Percentiles rank a stretch among this genome's conserved stretches.
phyloP scores from a whole-genome alignment of 2,888 invertebrate species.

The Phorcus lineatus region DNA sequence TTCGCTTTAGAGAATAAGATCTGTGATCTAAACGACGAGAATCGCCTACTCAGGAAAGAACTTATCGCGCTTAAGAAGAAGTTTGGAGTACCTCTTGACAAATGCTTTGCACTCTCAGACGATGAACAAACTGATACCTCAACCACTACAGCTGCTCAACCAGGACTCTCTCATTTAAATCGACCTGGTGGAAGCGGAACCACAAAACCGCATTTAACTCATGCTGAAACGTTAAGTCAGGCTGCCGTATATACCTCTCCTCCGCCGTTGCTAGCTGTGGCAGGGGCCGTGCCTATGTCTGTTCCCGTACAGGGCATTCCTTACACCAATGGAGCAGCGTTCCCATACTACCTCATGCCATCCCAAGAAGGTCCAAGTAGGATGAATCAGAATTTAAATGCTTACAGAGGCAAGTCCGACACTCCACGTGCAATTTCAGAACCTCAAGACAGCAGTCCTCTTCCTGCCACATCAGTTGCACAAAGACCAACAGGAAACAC shows the following conservation, averaged over 20 bases:
- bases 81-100: slow-evolving; percentile 65
- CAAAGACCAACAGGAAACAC: not conserved
- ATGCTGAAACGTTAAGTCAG: not conserved
- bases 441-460: not conserved
- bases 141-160: not conserved
- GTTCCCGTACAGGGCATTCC: slow-evolving; percentile 26
- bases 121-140: not conserved
- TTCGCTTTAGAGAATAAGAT: slow-evolving; percentile 96
- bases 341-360: slow-evolving; percentile 31
- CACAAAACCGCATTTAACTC: not conserved
- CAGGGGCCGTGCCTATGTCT: slow-evolving; percentile 35
- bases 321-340: slow-evolving; percentile 18
- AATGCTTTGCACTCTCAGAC: not conserved
- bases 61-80: slow-evolving; percentile 94
- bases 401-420: slow-evolving; percentile 6
- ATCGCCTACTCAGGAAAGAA: slow-evolving; percentile 94
- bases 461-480: not conserved
- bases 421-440: not conserved
- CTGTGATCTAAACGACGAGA: slow-evolving; percentile 94
- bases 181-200: not conserved
- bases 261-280: slow-evolving; percentile 42
- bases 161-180: not conserved
- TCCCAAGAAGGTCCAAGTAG: slow-evolving; percentile 14
- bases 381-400: slow-evolving; percentile 6
- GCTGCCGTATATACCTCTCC: slow-evolving; percentile 39